phyloP scores from a whole-genome alignment of 2,113 vertebrate genomes.

The Plecturocebus donacophilus region DNA sequence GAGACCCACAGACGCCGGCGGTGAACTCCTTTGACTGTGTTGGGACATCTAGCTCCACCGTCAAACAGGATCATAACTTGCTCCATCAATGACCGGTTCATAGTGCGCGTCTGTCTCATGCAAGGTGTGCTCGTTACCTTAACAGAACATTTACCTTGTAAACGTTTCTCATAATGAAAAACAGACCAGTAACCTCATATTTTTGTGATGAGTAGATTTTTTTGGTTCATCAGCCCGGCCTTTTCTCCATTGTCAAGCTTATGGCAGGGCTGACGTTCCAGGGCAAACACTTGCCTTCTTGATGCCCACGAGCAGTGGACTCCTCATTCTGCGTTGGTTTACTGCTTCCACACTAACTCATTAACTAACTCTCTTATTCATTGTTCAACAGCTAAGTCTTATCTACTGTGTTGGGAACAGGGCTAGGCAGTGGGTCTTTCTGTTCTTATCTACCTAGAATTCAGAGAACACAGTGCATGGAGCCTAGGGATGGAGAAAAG shows the following conservation, averaged over 20 bases:
- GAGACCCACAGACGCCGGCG: neutral
- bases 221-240: neutral
- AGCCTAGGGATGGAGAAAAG: neutral
- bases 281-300: neutral
- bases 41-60: neutral
- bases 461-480: neutral
- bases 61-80: neutral
- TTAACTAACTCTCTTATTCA: neutral
- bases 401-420: neutral
- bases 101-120: neutral
- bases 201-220: neutral
- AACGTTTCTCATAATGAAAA: neutral
- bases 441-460: neutral
- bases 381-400: neutral
- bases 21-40: rapidly evolving
- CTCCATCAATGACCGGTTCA: neutral
- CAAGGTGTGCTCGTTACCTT: neutral
- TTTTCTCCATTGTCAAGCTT: neutral
- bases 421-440: neutral
- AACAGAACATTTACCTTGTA: neutral
- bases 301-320: neutral
- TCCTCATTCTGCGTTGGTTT: neutral
- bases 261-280: neutral
- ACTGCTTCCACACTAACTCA: neutral
- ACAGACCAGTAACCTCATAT: neutral